These are phyloP conservation scores for Diplosoma virens DNA, from an alignment of 23 tunicate genomes.

Conservation along the genomic window DNA sequence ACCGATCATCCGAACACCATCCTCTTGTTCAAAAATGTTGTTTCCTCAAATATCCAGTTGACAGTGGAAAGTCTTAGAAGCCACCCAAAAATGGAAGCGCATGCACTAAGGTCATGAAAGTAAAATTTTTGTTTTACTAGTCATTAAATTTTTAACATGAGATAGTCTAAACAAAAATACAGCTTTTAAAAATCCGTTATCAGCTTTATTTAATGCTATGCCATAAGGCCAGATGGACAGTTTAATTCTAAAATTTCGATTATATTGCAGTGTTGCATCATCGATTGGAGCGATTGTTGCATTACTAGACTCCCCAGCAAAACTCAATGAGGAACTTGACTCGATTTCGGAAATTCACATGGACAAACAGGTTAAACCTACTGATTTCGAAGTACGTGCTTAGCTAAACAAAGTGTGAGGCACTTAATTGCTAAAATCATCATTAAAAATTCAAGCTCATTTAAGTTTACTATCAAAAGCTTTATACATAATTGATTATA, in stretches of 20 bases:
- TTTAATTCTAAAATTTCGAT: too few relatives aligned
- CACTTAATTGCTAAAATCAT: too few relatives aligned
- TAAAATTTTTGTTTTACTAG: not conserved
- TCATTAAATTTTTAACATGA: too few relatives aligned
- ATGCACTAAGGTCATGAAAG: not conserved
- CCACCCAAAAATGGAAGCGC: not conserved
- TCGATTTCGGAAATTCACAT: not conserved
- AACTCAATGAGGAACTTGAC: not conserved
- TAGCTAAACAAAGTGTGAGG: too few relatives aligned
- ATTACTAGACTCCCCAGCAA: not conserved
- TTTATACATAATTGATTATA: too few relatives aligned
- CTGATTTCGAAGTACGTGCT: constrained; percentile 3
- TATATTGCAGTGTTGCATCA: not conserved
- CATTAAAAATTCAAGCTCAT: too few relatives aligned
- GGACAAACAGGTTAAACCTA: not conserved
- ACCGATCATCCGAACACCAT: not conserved
- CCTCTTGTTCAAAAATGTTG: not conserved
- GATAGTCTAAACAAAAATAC: too few relatives aligned
- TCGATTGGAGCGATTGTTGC: not conserved
- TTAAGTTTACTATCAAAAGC: too few relatives aligned
- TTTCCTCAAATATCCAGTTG: not conserved
- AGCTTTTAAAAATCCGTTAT: too few relatives aligned
- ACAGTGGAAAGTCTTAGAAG: not conserved
- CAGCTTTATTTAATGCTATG: too few relatives aligned
- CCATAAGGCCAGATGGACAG: too few relatives aligned